phyloP scores from a whole-genome alignment of 2,797 vertebrate genomes.

The Tauraco hartlaubi region DNA sequence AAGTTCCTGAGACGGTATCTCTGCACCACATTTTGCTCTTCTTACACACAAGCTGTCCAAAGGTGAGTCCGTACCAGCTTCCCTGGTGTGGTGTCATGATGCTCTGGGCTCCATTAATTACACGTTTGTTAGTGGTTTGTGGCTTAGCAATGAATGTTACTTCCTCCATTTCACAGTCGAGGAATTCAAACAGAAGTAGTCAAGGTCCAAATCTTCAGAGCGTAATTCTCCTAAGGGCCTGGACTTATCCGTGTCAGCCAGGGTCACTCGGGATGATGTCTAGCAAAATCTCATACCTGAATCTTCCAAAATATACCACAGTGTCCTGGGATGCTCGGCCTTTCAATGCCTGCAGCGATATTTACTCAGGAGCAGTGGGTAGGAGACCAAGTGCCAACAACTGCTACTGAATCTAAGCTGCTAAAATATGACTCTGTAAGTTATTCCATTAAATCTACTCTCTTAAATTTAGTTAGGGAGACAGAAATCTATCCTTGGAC shows the following conservation, averaged over 20 bases:
- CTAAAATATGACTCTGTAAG: not conserved
- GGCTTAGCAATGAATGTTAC: not conserved
- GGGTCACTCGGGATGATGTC: not conserved
- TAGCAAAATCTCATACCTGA: not conserved
- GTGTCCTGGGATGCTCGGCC: fast-evolving
- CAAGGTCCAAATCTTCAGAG: not conserved
- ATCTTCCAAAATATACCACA: not conserved
- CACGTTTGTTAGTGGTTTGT: not conserved
- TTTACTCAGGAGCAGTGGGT: not conserved
- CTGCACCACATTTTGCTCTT: not conserved
- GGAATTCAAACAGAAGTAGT: not conserved
- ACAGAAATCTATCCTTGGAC: not conserved
- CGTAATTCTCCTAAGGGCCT: not conserved
- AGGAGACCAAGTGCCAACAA: not conserved
- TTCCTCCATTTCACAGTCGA: not conserved
- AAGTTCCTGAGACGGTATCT: not conserved
- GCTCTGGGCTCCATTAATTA: not conserved
- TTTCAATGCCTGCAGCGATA: not conserved
- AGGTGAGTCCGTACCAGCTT: not conserved
- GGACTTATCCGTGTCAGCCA: not conserved
- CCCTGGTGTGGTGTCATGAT: not conserved
- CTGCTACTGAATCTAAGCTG: not conserved
- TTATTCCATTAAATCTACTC: not conserved
- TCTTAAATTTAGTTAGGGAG: not conserved
- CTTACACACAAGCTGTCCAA: not conserved